phyloP scores from a whole-genome alignment of 2,113 vertebrate species.

The Cololabis saira region DNA sequence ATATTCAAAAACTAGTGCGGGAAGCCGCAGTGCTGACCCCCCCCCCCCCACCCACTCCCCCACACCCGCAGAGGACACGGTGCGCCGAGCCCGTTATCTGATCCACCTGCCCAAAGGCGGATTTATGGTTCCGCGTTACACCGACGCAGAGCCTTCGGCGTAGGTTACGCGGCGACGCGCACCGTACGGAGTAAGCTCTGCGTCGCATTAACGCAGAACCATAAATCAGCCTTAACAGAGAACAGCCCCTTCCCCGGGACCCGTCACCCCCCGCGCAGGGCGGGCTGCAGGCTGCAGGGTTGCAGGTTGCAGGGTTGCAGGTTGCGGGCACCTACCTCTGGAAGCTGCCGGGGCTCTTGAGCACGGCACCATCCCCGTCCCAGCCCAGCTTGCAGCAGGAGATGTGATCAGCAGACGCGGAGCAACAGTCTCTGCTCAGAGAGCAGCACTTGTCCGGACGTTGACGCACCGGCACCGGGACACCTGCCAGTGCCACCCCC shows the following conservation, averaged over 20 bases:
- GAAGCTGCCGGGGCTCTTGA: conserved; percentile 10
- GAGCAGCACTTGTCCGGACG: conserved; percentile 44
- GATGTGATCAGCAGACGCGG: conserved; percentile 25
- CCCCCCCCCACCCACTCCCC: too few relatives aligned
- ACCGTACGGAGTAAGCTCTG: too few relatives aligned
- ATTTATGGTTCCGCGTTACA: too few relatives aligned
- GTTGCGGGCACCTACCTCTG: conserved; percentile 63
- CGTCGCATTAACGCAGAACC: too few relatives aligned
- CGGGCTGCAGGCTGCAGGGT: too few relatives aligned
- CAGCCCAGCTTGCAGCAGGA: conserved; percentile 40
- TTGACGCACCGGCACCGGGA: conserved; percentile 48
- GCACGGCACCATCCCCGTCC: conserved; percentile 27
- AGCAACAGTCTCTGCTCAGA: conserved; percentile 61
- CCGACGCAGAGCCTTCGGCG: too few relatives aligned
- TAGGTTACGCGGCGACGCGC: too few relatives aligned
- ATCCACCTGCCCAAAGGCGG: conserved; percentile 29
- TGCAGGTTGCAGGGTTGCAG: too few relatives aligned
- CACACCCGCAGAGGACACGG: conserved; percentile 57
- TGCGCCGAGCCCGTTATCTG: conserved; percentile 41
- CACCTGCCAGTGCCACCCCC: conserved; percentile 38
- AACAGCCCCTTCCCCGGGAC: conserved; percentile 13
- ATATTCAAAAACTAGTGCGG: conserved; percentile 48
- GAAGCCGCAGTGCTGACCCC: conserved; percentile 62
- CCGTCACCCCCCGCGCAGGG: not conserved
- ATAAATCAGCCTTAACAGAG: conserved; percentile 66